Base-by-base conservation (phyloP, 1,140 invertebrate genomes). In the Eulimnadia texana region DNA sequence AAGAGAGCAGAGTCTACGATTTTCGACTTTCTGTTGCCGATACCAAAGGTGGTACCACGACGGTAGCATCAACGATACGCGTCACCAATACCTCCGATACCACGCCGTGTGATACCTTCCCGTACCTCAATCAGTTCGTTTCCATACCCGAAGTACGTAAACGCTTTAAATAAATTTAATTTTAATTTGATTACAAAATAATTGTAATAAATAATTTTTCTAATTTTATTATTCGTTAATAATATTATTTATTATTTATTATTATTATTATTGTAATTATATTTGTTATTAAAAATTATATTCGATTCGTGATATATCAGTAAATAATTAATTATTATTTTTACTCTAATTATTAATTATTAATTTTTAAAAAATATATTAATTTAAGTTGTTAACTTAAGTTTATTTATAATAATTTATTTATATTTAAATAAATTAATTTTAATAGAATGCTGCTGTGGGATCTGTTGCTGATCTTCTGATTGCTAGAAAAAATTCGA, bases 401-500 rank as follows among this genome's bases (percentile, higher is more conserved):
- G 60, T 28, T 2, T 24, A 6, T 56, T 52, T 20, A 42, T 51
- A 20, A 28, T 19, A 60, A 50, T 29, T 53, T 29, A 49, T 60
- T 60, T 24, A 2, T 63, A 52, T 53, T 62, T 0, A 60, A 33
- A 42, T 19, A 22, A 53, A 9, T 53, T 20, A 10, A 53, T 25
- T 10, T 22, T 20, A 53, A 53, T 22, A 25, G 86, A 80, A 87
- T 68, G 80, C 85, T 20, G 84, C 85, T 70, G 79, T 84, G 49
- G 87, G 87, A 33, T 84, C 82, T 19, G 86, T 88, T 72, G 74
- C 91, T 61, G 87, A 88, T 69, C 86, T 84, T 67, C 77, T 91
- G 59, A 80, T 87, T 49, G 86, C 83, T 1, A 78, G 81, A 68
- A 87, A 88, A 65, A 88, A 88, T 75, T 81, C 82, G 20, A 76